Evolutionary conservation across 1,140 invertebrate genomes (phyloP), one percentile per base, ranked within the genome.

Genomic region (Spodoptera frugiperda): DNA sequence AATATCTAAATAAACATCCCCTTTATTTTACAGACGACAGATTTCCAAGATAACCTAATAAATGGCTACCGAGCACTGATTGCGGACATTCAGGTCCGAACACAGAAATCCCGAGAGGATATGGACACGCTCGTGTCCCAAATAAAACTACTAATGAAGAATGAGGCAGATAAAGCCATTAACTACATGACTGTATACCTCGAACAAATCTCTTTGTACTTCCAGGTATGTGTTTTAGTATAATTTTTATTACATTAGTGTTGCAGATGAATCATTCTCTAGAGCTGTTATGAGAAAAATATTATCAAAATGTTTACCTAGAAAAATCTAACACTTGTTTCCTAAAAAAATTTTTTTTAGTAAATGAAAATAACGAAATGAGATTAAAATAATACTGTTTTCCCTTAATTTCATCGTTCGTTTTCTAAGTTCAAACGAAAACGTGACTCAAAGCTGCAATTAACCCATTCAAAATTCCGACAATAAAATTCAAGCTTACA

Each of bases 51-150:
- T 54, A 94, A 94, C 65, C 82, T 94, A 39, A 91, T 93, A 83
- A 93, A 94, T 88, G 92, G 91, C 0, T 94, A 94, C 76, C 81
- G 92, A 48, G 85, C 90, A 5, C 78, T 93, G 54, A 94, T 94
- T 71, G 89, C 90, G 33, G 92, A 94, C 77, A 91, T 94, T 53
- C 92, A 94, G 75, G 84, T 92, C 14, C 79, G 92, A 30, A 93
- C 92, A 9, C 90, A 92, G 46, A 93, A 93, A 54, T 94, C 92
- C 8, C 80, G 91, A 21, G 92, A 94, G 49, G 92, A 94, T 70
- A 94, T 94, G 92, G 92, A 93, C 82, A 94, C 92, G 1, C 80
- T 94, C 2, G 91, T 94, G n/a, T 94, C 92, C 9, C 92, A 94
- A 80, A 93, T 94, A 54, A 94, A 94, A 70, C 83, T 94, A 0